These are phyloP conservation scores for Hirtodrosophila histrioides DNA, from an alignment of 2,888 invertebrate species.

Conservation along the genomic window DNA sequence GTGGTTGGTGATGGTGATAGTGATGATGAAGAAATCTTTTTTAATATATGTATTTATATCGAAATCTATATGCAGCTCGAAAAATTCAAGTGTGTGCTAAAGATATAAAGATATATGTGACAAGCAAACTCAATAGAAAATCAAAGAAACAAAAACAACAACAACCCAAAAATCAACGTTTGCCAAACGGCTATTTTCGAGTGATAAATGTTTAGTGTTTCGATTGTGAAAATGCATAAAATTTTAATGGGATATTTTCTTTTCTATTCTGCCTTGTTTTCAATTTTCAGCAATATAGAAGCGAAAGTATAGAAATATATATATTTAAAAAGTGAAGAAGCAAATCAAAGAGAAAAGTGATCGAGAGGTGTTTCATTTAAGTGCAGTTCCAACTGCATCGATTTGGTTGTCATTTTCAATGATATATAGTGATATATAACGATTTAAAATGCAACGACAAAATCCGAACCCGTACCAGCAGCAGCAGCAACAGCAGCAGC, in stretches of 20 bases:
- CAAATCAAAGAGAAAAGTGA: constrained; percentile 72
- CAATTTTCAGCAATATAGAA: constrained; percentile 79
- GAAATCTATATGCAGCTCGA: constrained; percentile 30
- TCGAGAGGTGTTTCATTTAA: constrained; percentile 72
- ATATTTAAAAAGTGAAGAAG: constrained; percentile 73
- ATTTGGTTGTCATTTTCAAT: constrained; percentile 82
- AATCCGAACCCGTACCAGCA: constrained; percentile 85
- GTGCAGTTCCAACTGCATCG: constrained; percentile 75
- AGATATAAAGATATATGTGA: constrained; percentile 36
- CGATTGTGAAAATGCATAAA: constrained; percentile 16
- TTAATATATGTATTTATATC: constrained; percentile 33
- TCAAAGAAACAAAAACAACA: constrained; percentile 15
- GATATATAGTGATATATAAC: constrained; percentile 84
- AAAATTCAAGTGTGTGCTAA: constrained; percentile 30
- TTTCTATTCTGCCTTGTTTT: constrained; percentile 45
- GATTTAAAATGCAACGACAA: constrained; percentile 90
- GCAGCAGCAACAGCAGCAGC: constrained; percentile 85
- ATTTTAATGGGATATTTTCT: constrained; percentile 37
- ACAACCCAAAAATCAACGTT: constrained; percentile 13
- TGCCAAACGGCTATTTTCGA: constrained; percentile 14
- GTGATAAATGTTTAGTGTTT: constrained; percentile 43
- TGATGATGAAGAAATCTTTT: constrained; percentile 42
- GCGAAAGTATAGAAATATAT: constrained; percentile 63
- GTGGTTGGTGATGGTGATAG: constrained; percentile 30
- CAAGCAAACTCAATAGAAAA: constrained; percentile 40